Percentiles rank a stretch among this genome's conserved stretches.
Evolutionary conservation across 2,113 vertebrate genomes (phyloP).

Genomic region (Mystacornis crossleyi): DNA sequence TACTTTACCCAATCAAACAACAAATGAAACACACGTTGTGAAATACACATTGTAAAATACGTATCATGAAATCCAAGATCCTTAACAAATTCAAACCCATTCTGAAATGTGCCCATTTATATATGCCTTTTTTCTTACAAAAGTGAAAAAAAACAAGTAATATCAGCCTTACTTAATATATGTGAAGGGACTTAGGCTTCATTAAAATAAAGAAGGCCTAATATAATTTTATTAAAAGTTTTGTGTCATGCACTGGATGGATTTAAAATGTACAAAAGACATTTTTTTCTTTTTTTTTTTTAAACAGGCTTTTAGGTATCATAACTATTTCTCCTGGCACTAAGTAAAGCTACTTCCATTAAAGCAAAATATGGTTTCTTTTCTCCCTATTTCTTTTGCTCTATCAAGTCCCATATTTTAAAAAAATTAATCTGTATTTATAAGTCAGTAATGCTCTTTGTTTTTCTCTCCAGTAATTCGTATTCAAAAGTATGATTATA

Average conservation of each 20-base stretch:
- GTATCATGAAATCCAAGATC: background rate
- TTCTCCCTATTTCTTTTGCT: background rate
- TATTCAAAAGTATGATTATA: background rate
- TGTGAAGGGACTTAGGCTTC: background rate
- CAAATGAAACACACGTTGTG: fast-evolving
- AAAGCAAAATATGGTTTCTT: background rate
- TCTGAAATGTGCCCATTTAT: background rate
- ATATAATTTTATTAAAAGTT: background rate
- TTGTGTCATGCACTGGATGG: background rate
- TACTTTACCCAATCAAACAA: background rate
- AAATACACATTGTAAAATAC: background rate
- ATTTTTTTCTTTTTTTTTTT: background rate
- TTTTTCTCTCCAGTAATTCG: background rate
- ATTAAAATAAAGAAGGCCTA: background rate
- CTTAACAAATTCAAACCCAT: background rate
- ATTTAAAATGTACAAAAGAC: background rate
- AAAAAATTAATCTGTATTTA: background rate
- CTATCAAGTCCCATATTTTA: background rate
- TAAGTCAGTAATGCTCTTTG: background rate
- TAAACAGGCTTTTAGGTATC: background rate
- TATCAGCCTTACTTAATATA: background rate
- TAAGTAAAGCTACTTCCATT: background rate
- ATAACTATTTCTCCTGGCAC: background rate
- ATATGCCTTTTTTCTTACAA: background rate
- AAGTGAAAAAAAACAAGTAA: background rate